Percentiles rank a stretch among this genome's conserved stretches.
phyloP scores from a whole-genome alignment of 2,797 vertebrate species.

The Crenichthys baileyi region DNA sequence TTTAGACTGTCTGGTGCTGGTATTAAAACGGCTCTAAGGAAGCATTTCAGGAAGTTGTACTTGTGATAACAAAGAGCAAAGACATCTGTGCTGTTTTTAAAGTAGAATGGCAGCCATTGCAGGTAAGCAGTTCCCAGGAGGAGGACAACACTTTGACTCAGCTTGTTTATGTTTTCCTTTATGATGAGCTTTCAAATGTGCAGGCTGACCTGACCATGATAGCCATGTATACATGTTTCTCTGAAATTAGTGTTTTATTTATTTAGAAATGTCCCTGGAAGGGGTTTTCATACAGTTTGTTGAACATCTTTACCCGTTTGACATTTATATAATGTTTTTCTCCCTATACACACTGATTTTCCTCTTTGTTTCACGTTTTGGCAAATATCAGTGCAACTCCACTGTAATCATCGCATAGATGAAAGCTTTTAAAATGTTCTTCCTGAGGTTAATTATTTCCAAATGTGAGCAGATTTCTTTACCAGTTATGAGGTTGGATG shows the following conservation, averaged over 20 bases:
- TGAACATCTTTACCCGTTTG: neutral
- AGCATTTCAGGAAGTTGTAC: neutral
- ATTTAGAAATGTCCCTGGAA: constrained; percentile 9
- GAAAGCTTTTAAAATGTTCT: neutral
- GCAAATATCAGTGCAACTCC: neutral
- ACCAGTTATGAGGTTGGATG: neutral
- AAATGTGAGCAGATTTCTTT: neutral
- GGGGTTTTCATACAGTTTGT: neutral
- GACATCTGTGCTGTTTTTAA: constrained; percentile 4
- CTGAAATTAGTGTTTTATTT: constrained; percentile 8
- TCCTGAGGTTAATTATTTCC: no score
- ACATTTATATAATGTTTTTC: neutral
- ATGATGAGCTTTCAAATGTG: constrained; percentile 1
- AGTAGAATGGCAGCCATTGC: constrained; percentile 16
- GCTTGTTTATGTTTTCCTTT: constrained; percentile 5
- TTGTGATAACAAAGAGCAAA: constrained; percentile 25
- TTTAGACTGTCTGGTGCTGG: constrained; percentile 19
- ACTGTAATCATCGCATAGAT: neutral
- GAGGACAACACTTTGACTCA: neutral
- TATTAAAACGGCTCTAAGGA: neutral
- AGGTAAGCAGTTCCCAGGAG: constrained; percentile 44
- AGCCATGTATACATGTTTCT: constrained; percentile 4
- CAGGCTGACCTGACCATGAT: neutral
- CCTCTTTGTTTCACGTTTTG: neutral
- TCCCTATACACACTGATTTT: neutral